Conservation (phyloP, 2,113 vertebrate genomes). For the Regulus satrapa region DNA sequence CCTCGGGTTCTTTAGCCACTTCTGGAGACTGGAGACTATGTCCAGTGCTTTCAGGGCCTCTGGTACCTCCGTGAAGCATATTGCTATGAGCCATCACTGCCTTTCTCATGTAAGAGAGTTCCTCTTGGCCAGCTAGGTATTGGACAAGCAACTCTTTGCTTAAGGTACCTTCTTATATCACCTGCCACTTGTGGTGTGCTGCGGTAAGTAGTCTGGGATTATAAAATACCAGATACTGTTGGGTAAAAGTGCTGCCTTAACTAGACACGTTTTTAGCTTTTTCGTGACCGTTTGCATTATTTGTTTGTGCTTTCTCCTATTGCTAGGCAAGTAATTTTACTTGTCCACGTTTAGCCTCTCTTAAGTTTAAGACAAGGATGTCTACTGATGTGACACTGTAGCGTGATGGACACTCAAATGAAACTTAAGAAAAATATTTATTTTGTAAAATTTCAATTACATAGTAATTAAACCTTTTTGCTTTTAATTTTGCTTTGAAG, state of each 20-base stretch:
- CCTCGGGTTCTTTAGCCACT: constrained; percentile 83
- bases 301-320: constrained; percentile 16
- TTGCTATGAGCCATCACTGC: constrained; percentile 69
- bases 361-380: constrained; percentile 20
- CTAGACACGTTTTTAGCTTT: constrained; percentile 10
- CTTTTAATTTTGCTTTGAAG: constrained; percentile 16
- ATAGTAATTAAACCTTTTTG: background rate
- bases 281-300: constrained; percentile 20
- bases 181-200: constrained; percentile 69
- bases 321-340: background rate
- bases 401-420: background rate
- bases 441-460: background rate
- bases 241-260: constrained; percentile 33
- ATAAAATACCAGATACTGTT: constrained; percentile 66
- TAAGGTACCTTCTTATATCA: constrained; percentile 79
- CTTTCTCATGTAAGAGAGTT: constrained; percentile 74
- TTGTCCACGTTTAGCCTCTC: background rate
- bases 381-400: background rate
- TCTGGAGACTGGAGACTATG: constrained; percentile 73
- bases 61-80: constrained; percentile 68
- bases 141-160: constrained; percentile 92
- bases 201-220: constrained; percentile 92
- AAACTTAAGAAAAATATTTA: background rate
- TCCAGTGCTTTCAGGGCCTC: constrained; percentile 74
- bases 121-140: constrained; percentile 76